Evolutionary conservation across 37 sponge, comb jelly and placozoan genomes (phyloP).

Genomic region (Chondrilla cf. caribensis): DNA sequence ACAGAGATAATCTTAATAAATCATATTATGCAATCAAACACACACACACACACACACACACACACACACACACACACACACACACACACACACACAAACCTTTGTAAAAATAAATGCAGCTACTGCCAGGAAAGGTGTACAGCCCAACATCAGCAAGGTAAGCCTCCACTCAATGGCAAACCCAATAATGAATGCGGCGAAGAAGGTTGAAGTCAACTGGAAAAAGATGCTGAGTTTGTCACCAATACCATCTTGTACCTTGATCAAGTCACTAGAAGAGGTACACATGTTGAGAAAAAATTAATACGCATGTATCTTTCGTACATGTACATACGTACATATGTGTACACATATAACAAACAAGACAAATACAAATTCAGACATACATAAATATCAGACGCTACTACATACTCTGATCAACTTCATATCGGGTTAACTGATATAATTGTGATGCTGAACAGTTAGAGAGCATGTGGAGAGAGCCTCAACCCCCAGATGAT

Average conservation of each 20-base stretch:
- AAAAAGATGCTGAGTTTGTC: conserved; percentile 50
- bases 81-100: background rate
- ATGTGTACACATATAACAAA: background rate
- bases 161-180: conserved; percentile 54
- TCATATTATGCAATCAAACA: too few relatives aligned
- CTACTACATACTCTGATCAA: too few relatives aligned
- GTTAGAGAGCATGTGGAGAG: too few relatives aligned
- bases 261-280: conserved; percentile 46
- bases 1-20: too few relatives aligned
- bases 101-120: conserved; percentile 11
- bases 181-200: conserved; percentile 48
- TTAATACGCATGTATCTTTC: background rate
- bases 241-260: conserved; percentile 61
- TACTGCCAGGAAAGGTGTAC: conserved; percentile 41
- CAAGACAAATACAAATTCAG: too few relatives aligned
- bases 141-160: conserved; percentile 35
- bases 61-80: too few relatives aligned
- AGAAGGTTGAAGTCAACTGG: conserved; percentile 41
- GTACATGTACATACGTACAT: background rate
- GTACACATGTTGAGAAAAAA: too few relatives aligned
- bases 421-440: too few relatives aligned
- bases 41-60: too few relatives aligned
- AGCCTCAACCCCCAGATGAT: too few relatives aligned
- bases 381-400: too few relatives aligned
- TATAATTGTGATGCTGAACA: too few relatives aligned